These are phyloP conservation scores for Procapra przewalskii DNA, from an alignment of 2,113 vertebrate genomes.

Conservation along the genomic window DNA sequence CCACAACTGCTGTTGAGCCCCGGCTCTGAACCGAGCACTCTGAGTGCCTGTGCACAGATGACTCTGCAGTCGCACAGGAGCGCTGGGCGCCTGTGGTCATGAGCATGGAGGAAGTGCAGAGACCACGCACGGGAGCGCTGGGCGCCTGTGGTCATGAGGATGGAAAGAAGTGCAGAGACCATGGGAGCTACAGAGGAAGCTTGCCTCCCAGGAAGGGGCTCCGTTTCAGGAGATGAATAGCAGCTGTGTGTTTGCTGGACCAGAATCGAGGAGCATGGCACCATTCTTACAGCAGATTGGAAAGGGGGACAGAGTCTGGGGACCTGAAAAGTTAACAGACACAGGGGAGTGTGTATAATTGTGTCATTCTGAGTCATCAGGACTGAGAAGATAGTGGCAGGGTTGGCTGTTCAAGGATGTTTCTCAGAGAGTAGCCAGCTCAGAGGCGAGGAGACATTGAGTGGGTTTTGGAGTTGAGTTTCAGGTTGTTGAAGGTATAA, in stretches of 20 bases:
- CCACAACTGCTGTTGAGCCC: background rate
- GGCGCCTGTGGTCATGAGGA: rapidly evolving
- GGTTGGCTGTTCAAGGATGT: background rate
- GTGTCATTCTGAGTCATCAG: background rate
- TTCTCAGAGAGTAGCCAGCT: background rate
- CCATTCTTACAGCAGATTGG: background rate
- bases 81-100: rapidly evolving
- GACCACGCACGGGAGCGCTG: rapidly evolving
- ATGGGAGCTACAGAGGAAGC: rapidly evolving
- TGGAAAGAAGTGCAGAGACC: background rate
- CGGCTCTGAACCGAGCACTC: background rate
- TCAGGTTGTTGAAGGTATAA: background rate
- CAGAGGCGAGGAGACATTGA: background rate
- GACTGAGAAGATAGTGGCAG: background rate
- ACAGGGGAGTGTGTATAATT: background rate
- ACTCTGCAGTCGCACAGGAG: no score
- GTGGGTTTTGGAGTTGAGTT: background rate
- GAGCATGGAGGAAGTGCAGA: background rate
- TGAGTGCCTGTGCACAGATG: background rate
- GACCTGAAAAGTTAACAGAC: no score
- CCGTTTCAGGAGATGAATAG: background rate
- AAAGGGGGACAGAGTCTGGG: background rate
- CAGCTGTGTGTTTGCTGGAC: background rate
- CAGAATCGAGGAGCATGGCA: rapidly evolving
- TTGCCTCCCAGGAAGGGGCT: background rate